These are phyloP conservation scores for Danio tinwini DNA, from an alignment of 2,797 vertebrate genomes.

Conservation along the genomic window DNA sequence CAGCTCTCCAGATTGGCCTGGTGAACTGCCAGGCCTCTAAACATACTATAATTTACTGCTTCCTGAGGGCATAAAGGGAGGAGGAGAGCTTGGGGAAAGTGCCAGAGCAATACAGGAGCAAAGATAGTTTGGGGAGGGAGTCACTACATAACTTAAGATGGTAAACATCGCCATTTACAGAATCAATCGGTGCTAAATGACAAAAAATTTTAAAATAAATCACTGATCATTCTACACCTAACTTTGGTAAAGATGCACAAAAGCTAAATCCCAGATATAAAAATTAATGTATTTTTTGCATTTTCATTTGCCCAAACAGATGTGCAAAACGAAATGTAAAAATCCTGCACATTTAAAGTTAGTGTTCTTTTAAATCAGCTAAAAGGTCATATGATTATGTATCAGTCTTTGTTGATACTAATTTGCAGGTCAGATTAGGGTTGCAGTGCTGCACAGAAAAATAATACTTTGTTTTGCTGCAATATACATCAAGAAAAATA, in stretches of 20 bases:
- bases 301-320: too few relatives aligned
- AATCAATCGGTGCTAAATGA: neutral
- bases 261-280: neutral
- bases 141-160: neutral
- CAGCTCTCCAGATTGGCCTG: constrained; percentile 47
- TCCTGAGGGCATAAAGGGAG: constrained; percentile 47
- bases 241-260: neutral
- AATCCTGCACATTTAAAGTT: too few relatives aligned
- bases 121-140: neutral
- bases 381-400: too few relatives aligned
- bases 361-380: too few relatives aligned
- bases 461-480: too few relatives aligned
- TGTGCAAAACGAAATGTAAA: too few relatives aligned
- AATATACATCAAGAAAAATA: too few relatives aligned
- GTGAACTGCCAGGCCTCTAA: constrained; percentile 43
- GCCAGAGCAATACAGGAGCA: constrained; percentile 19
- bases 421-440: too few relatives aligned
- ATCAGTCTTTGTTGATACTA: too few relatives aligned
- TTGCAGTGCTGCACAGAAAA: too few relatives aligned
- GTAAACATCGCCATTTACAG: neutral
- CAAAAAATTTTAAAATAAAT: neutral
- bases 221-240: neutral
- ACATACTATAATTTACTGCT: constrained; percentile 55
- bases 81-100: constrained; percentile 13
- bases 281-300: too few relatives aligned